Evolutionary conservation across 2,113 vertebrate species (phyloP).

Genomic region (Bombycilla garrulus): DNA sequence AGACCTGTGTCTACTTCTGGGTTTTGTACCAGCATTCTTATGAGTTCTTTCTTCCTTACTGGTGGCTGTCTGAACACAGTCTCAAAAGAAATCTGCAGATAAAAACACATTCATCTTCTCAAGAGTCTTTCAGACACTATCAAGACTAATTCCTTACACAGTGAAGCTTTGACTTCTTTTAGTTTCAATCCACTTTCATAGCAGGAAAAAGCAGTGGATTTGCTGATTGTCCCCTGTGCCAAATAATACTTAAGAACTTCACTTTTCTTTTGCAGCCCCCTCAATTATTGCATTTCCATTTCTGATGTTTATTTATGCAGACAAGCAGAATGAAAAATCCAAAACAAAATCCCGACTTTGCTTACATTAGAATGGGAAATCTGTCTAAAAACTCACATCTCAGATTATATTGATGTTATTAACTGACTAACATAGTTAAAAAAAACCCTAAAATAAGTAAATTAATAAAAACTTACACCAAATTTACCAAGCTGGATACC

Average conservation of each 20-base stretch:
- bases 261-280: not conserved
- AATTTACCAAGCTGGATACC: constrained; percentile 85
- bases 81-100: constrained; percentile 89
- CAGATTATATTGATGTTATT: not conserved
- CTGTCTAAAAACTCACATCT: not conserved
- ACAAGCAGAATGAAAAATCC: not conserved
- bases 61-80: constrained; percentile 86
- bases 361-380: not conserved
- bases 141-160: not conserved
- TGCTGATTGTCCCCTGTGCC: not conserved
- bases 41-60: constrained; percentile 84
- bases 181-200: not conserved
- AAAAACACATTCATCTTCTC: not conserved
- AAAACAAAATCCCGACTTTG: not conserved
- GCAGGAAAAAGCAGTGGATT: not conserved
- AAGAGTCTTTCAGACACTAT: not conserved
- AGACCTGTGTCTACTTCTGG: constrained; percentile 80
- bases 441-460: not conserved
- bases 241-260: not conserved
- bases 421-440: too few species aligned
- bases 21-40: constrained; percentile 85
- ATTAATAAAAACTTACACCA: constrained; percentile 73
- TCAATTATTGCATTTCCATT: not conserved
- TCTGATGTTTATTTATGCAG: not conserved
- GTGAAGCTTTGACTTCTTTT: not conserved